Base-by-base conservation (phyloP, 2,888 invertebrate genomes). In the Diogma glabrata region DNA sequence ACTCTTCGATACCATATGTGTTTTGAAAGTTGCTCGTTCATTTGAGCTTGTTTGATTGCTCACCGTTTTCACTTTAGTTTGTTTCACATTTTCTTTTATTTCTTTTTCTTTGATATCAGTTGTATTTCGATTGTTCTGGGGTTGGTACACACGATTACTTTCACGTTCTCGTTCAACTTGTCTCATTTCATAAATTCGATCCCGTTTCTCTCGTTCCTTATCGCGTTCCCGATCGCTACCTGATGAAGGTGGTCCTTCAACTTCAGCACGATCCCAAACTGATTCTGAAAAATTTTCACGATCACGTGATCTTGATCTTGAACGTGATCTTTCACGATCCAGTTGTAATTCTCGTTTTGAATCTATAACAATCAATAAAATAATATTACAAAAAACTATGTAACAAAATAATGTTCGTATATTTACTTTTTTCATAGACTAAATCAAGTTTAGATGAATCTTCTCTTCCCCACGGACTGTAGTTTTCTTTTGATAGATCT, bases 1-100 rank as follows among this genome's bases (percentile, higher is more conserved):
- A 59, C 82, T 79, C 56, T 82, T 82, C 62, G 80, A 78, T 1
- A 75, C 79, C 79, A 82, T 82, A 61, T 84, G 84, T 1, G 83
- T 83, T 59, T 82, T 78, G 60, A 84, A 84, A 1, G 84, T 84
- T 0, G 82, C 79, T 47, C 82, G 59, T 52, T 62, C 61, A 14
- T 57, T 60, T 49, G 59, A 62, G 26, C 58, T 57, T 5, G 64
- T 64, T n/a, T n/a, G n/a, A n/a, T n/a, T n/a, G n/a, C n/a, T n/a
- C n/a, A n/a, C n/a, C n/a, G n/a, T n/a, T n/a, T n/a, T n/a, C 1
- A 66, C 60, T 16, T 64, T 63, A 1, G 67, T 64, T 5, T 66
- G 65, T 22, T 50, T 50, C n/a, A n/a, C n/a, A n/a, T n/a, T n/a
- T 26, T 19, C 47, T 46, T 14, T 52, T 43, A 46, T 46, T 19